Conservation (phyloP, 53 echinoderm and acorn worm species). For the Crossaster papposus region DNA sequence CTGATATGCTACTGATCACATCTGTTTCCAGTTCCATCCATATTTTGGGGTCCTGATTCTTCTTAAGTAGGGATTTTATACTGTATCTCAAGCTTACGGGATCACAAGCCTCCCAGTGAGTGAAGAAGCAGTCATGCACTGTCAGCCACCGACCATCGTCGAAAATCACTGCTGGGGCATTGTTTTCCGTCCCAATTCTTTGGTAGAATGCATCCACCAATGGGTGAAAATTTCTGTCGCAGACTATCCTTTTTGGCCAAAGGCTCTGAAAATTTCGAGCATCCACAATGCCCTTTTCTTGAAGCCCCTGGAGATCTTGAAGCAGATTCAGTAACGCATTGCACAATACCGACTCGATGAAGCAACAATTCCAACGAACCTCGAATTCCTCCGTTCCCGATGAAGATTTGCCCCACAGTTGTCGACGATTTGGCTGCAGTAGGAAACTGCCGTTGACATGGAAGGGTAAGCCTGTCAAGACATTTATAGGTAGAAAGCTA, state of each 20-base stretch:
- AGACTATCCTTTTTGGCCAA: slow-evolving; percentile 49
- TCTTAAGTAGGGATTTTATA: slow-evolving; percentile 10
- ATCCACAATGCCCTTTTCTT: slow-evolving; percentile 37
- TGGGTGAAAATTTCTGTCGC: slow-evolving; percentile 56
- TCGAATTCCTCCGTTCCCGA: slow-evolving; percentile 51
- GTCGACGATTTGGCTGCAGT: slow-evolving; percentile 67
- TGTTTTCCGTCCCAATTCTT: neutral
- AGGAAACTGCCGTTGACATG: slow-evolving; percentile 87
- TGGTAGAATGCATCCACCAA: slow-evolving; percentile 59
- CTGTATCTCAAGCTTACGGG: neutral
- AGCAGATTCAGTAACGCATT: slow-evolving; percentile 57
- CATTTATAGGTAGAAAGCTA: slow-evolving; percentile 72
- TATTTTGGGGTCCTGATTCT: slow-evolving; percentile 15
- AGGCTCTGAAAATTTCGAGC: slow-evolving; percentile 51
- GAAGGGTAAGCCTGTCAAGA: slow-evolving; percentile 74
- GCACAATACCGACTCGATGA: slow-evolving; percentile 63
- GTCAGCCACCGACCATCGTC: slow-evolving; percentile 35
- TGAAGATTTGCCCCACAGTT: slow-evolving; percentile 58
- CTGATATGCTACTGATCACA: slow-evolving; percentile 23
- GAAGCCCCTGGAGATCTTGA: slow-evolving; percentile 40
- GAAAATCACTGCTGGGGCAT: slow-evolving; percentile 33
- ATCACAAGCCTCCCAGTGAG: slow-evolving; percentile 4
- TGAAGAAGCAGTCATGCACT: slow-evolving; percentile 45
- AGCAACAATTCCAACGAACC: slow-evolving; percentile 60
- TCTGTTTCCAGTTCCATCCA: slow-evolving; percentile 28